Base-by-base conservation (phyloP, 2,888 invertebrate genomes). In the Philereme transversata region DNA sequence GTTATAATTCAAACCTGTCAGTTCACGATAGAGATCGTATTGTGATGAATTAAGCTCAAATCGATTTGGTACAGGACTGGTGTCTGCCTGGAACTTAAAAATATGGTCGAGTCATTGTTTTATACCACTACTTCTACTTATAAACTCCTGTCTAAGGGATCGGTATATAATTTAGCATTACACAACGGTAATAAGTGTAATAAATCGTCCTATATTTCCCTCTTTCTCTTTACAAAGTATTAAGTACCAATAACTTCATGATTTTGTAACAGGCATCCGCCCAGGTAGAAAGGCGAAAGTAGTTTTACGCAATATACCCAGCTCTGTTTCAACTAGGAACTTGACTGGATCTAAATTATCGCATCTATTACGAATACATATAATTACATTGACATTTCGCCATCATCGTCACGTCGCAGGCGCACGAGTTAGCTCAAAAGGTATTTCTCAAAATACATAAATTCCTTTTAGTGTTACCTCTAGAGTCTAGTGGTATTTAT, bases 231-330 rank as follows among this genome's bases (percentile, higher is more conserved):
- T 52, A 34, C 51, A 50, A 54, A 51, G 50, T 51, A 63, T 51
- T 10, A 44, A 43, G 43, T 10, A 46, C 64, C 57, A 68, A 71
- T 79, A 71, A 71, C 72, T 58, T 67, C 70, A 73, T 68, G 55
- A 62, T 68, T 65, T 68, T 66, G 75, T 72, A 75, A 74, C 74
- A 62, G 49, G 7, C 47, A 77, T 57, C 49, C 55, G 40, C 46
- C 51, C 60, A 60, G 61, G 73, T 78, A 79, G 82, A 83, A 84
- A 79, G 67, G 80, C 76, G 84, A 84, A 83, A 86, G 84, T 71
- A 70, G 54, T 10, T 68, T 83, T 83, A 74, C 74, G 78, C 79
- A 85, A 84, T 70, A 54, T 49, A 51, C 45, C 60, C 67, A 62
- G 58, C 38, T 63, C 66, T 68, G 68, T 71, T 74, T 65, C 71